Base-by-base conservation (phyloP, 1,140 invertebrate genomes). In the Cephus cinctus region DNA sequence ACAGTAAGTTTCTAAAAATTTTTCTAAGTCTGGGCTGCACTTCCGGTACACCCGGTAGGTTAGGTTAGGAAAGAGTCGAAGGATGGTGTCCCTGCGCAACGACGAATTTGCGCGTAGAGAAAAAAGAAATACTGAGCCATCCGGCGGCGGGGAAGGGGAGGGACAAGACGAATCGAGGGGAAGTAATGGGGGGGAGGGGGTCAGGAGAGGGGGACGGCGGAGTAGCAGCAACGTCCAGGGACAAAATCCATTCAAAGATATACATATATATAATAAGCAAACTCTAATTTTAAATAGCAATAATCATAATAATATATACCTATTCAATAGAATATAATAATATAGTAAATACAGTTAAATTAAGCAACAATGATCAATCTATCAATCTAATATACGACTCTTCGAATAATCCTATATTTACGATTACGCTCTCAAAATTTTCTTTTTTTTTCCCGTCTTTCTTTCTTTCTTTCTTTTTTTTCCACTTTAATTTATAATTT, bases 311-410 rank as follows among this genome's bases (percentile, higher is more conserved):
- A 32, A 51, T 44, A 71, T 73, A 75, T 69, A 73, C 59, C 62
- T 76, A 73, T 73, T 59, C 41, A 74, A 75, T 76, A 71, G 57
- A 76, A 76, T 71, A 71, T 71, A 65, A 71, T 66, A 63, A 73
- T 70, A 67, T 73, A 73, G 65, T 69, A 73, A 72, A 73, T 69
- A 72, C 57, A 69, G 59, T 69, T 69, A 76, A 75, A 75, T 75
- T 60, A 76, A 76, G 73, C 73, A 76, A 76, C 71, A 75, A 75
- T 61, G 63, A 65, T 73, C 58, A 60, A 23, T 63, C 60, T 67
- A 59, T 65, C 63, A 53, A 48, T 48, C 48, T 50, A 25, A n/a
- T 36, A 36, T 27, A 27, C 47, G 40, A 42, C 15, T 36, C 20
- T 43, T 57, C 50, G 39, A 58, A 55, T 48, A 50, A 52, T 22